Percentiles rank a stretch among this genome's conserved stretches.
These are phyloP conservation scores for Misgurnus anguillicaudatus DNA, from an alignment of 2,113 vertebrate genomes.

Conservation along the genomic window DNA sequence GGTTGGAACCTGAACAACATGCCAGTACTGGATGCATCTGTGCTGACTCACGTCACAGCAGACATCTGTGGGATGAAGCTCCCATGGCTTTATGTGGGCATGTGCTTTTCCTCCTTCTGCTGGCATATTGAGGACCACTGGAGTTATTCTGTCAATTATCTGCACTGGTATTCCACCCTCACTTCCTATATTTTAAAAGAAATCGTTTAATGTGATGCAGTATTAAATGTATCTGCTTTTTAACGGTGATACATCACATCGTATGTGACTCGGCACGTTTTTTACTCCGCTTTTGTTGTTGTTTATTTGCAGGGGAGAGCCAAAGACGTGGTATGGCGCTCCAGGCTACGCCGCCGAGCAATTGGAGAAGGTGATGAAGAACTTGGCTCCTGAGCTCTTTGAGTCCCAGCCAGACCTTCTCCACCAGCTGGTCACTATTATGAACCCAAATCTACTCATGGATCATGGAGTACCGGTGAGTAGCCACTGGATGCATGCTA, in stretches of 20 bases:
- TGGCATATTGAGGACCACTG: slow-evolving; percentile 99
- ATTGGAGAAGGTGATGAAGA: slow-evolving; percentile 95
- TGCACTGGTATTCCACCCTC: slow-evolving; percentile 84
- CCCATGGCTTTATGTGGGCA: slow-evolving; percentile 97
- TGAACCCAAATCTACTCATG: slow-evolving; percentile 99
- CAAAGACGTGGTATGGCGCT: slow-evolving; percentile 98
- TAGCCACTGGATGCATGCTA: slow-evolving; percentile 39
- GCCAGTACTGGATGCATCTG: slow-evolving; percentile 95
- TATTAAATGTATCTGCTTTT: background rate
- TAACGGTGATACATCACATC: background rate
- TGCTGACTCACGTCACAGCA: slow-evolving; percentile 92
- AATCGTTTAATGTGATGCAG: background rate
- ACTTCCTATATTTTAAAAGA: background rate
- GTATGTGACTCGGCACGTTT: too few species aligned
- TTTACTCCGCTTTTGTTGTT: slow-evolving; percentile 10
- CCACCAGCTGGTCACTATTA: slow-evolving; percentile 98
- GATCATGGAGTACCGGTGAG: slow-evolving; percentile 93
- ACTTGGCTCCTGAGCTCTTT: slow-evolving; percentile 93
- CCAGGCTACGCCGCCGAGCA: slow-evolving; percentile 95
- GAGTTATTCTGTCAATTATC: slow-evolving; percentile 98
- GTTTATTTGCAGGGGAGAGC: slow-evolving; percentile 85
- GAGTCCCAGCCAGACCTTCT: slow-evolving; percentile 95
- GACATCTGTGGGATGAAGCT: slow-evolving; percentile 99
- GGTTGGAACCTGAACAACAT: slow-evolving; percentile 99
- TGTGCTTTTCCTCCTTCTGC: slow-evolving; percentile 99